These are phyloP conservation scores for Carposina sasakii DNA, from an alignment of 1,140 invertebrate genomes.

Conservation along the genomic window DNA sequence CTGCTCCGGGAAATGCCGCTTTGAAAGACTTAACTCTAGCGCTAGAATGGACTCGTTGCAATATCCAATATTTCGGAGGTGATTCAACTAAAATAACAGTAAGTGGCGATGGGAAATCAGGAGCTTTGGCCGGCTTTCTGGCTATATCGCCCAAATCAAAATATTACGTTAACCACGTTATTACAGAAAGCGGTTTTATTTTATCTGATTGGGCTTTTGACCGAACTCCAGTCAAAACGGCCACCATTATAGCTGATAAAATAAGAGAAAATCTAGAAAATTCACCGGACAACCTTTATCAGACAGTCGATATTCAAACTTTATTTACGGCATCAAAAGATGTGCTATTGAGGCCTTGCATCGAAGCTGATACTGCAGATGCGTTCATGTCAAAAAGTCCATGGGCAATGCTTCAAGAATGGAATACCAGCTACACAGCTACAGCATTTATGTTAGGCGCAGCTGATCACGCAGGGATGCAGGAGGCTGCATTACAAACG, in stretches of 20 bases:
- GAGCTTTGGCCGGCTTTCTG: slow-evolving; percentile 41
- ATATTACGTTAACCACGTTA: slow-evolving; percentile 38
- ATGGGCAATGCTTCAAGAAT: slow-evolving; percentile 30
- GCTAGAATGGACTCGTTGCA: slow-evolving; percentile 78
- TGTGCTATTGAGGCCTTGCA: slow-evolving; percentile 38
- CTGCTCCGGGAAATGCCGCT: slow-evolving; percentile 76
- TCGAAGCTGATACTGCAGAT: slow-evolving; percentile 27
- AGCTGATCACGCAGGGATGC: slow-evolving; percentile 38
- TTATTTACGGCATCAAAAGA: slow-evolving; percentile 24
- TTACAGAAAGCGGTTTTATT: slow-evolving; percentile 48
- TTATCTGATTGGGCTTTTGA: slow-evolving; percentile 51
- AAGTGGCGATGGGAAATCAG: slow-evolving; percentile 38
- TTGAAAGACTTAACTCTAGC: slow-evolving; percentile 79
- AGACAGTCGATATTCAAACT: slow-evolving; percentile 19
- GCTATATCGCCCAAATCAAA: slow-evolving; percentile 36
- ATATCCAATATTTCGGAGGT: slow-evolving; percentile 81
- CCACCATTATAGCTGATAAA: slow-evolving; percentile 14
- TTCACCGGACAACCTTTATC: slow-evolving; percentile 1
- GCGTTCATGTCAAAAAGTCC: slow-evolving; percentile 37
- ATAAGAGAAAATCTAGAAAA: slow-evolving; percentile 9
- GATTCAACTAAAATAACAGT: slow-evolving; percentile 68
- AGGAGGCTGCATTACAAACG: slow-evolving; percentile 29
- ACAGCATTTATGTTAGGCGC: slow-evolving; percentile 42
- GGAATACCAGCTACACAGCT: slow-evolving; percentile 1
- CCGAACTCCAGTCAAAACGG: slow-evolving; percentile 34